phyloP scores from a whole-genome alignment of 2,888 invertebrate species.

The Andrena flavipes region DNA sequence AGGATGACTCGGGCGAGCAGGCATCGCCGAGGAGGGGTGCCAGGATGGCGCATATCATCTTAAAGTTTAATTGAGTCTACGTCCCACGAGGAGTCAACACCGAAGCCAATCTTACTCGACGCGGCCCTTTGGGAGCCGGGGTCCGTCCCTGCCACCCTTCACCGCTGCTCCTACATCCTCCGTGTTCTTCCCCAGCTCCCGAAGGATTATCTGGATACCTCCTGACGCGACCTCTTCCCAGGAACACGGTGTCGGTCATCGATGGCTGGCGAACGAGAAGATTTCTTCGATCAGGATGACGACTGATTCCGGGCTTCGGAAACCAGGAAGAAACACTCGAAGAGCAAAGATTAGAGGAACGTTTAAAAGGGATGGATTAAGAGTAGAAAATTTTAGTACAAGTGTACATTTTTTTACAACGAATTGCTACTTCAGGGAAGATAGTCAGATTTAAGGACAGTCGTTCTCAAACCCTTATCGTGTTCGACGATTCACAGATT shows the following conservation, averaged over 20 bases:
- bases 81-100: conserved; percentile 86
- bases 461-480: no score
- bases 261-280: not conserved
- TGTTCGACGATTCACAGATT: not conserved
- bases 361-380: no score
- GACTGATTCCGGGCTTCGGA: no score
- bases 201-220: conserved; percentile 61
- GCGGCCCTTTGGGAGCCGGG: conserved; percentile 74
- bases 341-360: no score
- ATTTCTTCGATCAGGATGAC: not conserved
- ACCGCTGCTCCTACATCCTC: conserved; percentile 47
- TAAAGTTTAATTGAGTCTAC: conserved; percentile 91
- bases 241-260: not conserved
- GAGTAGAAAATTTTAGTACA: no score
- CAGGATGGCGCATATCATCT: conserved; percentile 86
- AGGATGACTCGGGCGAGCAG: conserved; percentile 39
- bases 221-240: conserved; percentile 53
- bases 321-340: no score
- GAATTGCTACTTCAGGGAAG: no score
- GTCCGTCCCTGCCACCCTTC: conserved; percentile 67
- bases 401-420: no score
- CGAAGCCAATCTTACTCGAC: conserved; percentile 82
- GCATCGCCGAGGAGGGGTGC: conserved; percentile 12
- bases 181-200: conserved; percentile 63
- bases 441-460: no score